A percentile compares a stretch with the other conserved stretches of the same genome.
phyloP scores from a whole-genome alignment of 2,113 vertebrate species.

The Platysteira castanea region DNA sequence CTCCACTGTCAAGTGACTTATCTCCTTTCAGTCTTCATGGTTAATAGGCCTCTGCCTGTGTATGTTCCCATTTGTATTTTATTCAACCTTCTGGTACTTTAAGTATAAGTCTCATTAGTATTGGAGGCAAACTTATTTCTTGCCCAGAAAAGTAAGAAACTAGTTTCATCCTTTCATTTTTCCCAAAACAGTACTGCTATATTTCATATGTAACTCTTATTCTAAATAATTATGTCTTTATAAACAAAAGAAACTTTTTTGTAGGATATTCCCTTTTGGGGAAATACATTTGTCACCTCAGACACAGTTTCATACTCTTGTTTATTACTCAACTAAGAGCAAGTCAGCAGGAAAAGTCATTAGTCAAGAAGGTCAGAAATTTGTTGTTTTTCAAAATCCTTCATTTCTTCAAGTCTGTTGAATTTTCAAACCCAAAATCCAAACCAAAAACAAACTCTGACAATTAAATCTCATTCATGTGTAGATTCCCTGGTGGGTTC shows the following conservation, averaged over 20 bases:
- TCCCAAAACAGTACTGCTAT: background rate
- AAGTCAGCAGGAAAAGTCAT: background rate
- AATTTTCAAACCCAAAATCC: background rate
- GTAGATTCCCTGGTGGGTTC: background rate
- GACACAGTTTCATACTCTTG: background rate
- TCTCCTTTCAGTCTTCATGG: background rate
- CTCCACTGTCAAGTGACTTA: background rate
- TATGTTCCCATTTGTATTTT: background rate
- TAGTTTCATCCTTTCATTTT: background rate
- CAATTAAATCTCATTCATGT: background rate
- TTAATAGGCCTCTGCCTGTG: background rate
- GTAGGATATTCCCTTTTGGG: background rate
- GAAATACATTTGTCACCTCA: background rate
- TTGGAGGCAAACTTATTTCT: background rate
- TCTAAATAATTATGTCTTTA: background rate
- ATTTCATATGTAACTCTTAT: background rate
- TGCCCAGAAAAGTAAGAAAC: background rate
- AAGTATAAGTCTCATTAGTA: background rate
- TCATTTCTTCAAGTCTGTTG: background rate
- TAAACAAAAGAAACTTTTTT: background rate
- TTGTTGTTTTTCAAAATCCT: background rate
- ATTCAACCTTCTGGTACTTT: background rate
- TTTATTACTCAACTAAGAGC: background rate
- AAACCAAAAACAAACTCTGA: background rate
- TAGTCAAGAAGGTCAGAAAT: background rate